These are phyloP conservation scores for Lydus trimaculatus DNA, from an alignment of 2,888 invertebrate species.

Conservation along the genomic window DNA sequence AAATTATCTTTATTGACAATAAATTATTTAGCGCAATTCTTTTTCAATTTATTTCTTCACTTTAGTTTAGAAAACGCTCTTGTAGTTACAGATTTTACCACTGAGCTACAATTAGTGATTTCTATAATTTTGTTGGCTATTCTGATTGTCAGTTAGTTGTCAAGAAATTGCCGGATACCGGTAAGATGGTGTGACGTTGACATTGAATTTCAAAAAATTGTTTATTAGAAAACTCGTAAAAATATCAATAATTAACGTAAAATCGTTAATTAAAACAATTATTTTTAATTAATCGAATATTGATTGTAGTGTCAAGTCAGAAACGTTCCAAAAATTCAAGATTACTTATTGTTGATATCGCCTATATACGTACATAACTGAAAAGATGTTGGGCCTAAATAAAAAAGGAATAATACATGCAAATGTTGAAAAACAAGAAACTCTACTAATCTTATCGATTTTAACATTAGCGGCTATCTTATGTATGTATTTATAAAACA, in stretches of 20 bases:
- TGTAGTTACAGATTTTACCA: no score
- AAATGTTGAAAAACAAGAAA: constrained; percentile 82
- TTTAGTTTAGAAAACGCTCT: no score
- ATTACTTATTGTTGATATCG: neutral
- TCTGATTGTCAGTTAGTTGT: neutral
- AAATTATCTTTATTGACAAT: no score
- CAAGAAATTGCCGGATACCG: neutral
- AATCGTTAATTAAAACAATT: neutral
- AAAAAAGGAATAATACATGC: constrained; percentile 40
- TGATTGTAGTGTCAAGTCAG: neutral
- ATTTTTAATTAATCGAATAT: neutral
- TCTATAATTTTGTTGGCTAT: neutral
- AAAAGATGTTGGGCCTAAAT: constrained; percentile 46
- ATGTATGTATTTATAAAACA: constrained; percentile 72
- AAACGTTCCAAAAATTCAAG: neutral
- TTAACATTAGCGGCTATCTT: constrained; percentile 90
- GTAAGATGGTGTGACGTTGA: constrained; percentile 5
- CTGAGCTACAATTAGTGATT: no score
- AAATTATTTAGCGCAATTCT: no score
- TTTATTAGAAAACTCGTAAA: neutral
- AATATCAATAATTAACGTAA: neutral
- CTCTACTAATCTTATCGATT: constrained; percentile 83
- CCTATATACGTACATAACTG: no score
- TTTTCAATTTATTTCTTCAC: no score
- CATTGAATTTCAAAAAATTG: neutral